Evolutionary conservation across 2,888 invertebrate genomes (phyloP), one percentile per base, ranked within the genome.

Genomic region (Agrochola lychnidis): DNA sequence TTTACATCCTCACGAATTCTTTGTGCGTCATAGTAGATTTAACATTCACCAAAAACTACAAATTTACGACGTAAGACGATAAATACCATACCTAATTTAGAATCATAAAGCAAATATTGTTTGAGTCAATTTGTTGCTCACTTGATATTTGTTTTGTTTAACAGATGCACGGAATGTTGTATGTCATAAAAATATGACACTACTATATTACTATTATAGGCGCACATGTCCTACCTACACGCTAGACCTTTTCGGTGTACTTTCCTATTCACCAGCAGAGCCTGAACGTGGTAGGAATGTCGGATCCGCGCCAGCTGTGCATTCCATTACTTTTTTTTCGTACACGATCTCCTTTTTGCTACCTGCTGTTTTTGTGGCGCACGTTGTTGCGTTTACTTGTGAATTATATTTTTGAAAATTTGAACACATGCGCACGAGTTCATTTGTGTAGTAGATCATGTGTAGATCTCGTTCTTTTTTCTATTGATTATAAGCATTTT

Each of bases 251-350:
- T 88, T 85, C 73, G 80, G 73, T 71, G 73, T 81, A 85, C 75
- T 87, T 91, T 91, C 89, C 91, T 92, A 89, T 91, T 89, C 78
- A 87, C 81, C 78, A 81, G 87, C 77, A 81, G 87, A 88, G 88
- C 85, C 84, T 85, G 88, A 85, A 87, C 87, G 89, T 78, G 79
- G 79, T 14, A 81, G 90, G 95, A 95, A 96, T 95, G 94, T 94
- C 93, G 94, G 94, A 95, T 92, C 94, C 91, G 91, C 94, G 91
- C 94, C 96, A 96, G 96, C 95, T 96, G 96, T 94, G 94, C 95
- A 96, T 96, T 96, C 96, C 95, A 90, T 87, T 86, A 87, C 85
- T 90, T 93, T 95, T 93, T 94, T 93, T 92, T 90, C 84, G 81
- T 85, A 87, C 83, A 89, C 91, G 90, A 89, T 93, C 92, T 90